A percentile compares a stretch with the other conserved stretches of the same genome.
Conservation (phyloP, 2,888 invertebrate species). For the Mantis religiosa region DNA sequence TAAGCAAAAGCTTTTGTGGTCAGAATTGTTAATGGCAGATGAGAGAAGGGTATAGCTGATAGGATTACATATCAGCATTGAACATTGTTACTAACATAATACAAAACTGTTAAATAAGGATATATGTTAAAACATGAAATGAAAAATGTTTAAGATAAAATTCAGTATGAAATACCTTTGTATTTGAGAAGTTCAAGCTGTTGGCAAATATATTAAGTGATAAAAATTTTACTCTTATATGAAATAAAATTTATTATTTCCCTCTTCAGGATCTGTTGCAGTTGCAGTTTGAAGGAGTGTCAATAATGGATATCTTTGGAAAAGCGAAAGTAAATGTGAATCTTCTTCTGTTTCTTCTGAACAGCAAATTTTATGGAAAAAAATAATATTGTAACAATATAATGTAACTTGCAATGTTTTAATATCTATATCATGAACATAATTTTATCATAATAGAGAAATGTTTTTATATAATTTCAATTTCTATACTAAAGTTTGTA, state of each 20-base stretch:
- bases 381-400: slow-evolving; percentile 32
- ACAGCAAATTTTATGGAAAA: slow-evolving; percentile 72
- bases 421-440: neutral
- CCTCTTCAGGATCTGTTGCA: slow-evolving; percentile 62
- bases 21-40: no score
- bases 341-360: slow-evolving; percentile 66
- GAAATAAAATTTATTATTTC: neutral
- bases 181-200: no score
- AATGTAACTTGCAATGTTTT: neutral
- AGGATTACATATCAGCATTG: no score
- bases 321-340: slow-evolving; percentile 75
- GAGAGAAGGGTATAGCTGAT: no score
- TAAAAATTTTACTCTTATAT: no score
- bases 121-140: no score
- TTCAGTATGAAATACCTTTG: no score
- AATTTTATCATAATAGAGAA: neutral
- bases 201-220: no score
- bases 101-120: no score
- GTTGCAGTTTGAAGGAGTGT: slow-evolving; percentile 70
- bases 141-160: no score
- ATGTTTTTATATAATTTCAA: neutral
- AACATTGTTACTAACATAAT: no score
- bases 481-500: neutral
- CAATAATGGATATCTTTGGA: slow-evolving; percentile 74
- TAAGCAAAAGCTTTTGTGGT: no score